Evolutionary conservation across 2,888 invertebrate species (phyloP).

Genomic region (Apotomis turbidana): DNA sequence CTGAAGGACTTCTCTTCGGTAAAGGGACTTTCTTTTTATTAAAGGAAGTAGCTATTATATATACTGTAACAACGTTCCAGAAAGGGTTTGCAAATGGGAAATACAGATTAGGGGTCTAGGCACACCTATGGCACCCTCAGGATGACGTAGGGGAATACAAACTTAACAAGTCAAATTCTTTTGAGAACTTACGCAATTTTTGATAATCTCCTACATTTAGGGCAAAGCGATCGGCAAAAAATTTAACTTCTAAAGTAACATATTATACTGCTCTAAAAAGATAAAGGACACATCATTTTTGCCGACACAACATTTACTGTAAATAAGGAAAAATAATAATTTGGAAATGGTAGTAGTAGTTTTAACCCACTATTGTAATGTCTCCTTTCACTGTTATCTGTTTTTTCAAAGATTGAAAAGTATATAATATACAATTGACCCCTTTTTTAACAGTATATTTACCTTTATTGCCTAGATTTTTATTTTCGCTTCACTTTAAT

Average conservation of each 20-base stretch:
- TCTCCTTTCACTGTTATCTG: too few species aligned
- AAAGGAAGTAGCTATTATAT: slow-evolving; percentile 24
- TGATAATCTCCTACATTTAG: background rate
- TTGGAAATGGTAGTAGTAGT: too few species aligned
- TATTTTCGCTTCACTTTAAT: too few species aligned
- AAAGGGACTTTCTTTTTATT: slow-evolving; percentile 26
- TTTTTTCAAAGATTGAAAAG: too few species aligned
- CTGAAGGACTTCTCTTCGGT: slow-evolving; percentile 8
- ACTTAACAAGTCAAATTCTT: background rate
- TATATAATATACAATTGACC: too few species aligned
- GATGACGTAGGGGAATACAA: background rate
- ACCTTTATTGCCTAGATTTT: too few species aligned
- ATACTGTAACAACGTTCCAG: slow-evolving; percentile 3
- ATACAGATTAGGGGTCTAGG: slow-evolving; percentile 21
- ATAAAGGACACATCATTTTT: too few species aligned
- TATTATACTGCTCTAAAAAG: too few species aligned
- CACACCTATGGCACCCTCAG: slow-evolving; percentile 2
- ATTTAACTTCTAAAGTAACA: background rate
- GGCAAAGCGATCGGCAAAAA: background rate
- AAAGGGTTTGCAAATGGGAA: slow-evolving; percentile 32
- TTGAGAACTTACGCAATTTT: background rate
- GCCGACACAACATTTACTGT: too few species aligned
- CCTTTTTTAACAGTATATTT: too few species aligned
- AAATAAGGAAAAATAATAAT: too few species aligned
- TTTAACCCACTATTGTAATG: too few species aligned